phyloP scores from a whole-genome alignment of 2,113 vertebrate genomes.

The Platichthys flesus region DNA sequence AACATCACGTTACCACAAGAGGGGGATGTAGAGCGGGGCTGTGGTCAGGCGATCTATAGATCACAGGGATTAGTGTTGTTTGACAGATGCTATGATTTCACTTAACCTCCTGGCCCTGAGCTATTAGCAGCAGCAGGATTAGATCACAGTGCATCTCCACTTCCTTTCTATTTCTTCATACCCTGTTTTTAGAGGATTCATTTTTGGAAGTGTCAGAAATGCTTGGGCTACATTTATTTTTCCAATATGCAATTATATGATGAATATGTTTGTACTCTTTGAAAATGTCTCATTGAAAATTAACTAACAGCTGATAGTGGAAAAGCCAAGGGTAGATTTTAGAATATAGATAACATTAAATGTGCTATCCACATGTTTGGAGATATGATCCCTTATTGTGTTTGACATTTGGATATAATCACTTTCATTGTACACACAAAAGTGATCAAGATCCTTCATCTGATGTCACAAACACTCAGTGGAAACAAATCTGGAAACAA shows the following conservation, averaged over 20 bases:
- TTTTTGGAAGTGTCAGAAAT: background rate
- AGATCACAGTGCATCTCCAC: background rate
- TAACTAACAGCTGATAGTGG: background rate
- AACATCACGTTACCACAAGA: slow-evolving; percentile 45
- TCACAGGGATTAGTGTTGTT: slow-evolving; percentile 30
- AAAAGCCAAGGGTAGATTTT: background rate
- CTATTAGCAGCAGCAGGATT: slow-evolving; percentile 1
- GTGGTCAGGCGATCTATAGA: slow-evolving; percentile 12
- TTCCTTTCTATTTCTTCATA: background rate
- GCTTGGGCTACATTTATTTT: background rate
- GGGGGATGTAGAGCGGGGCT: slow-evolving; percentile 41
- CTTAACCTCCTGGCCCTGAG: slow-evolving; percentile 1
- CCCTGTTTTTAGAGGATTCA: background rate
- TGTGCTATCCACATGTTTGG: background rate
- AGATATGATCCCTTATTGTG: background rate
- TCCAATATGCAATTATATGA: no score
- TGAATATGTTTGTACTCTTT: no score
- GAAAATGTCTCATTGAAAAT: background rate
- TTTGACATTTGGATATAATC: slow-evolving; percentile 1
- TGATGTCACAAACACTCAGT: slow-evolving; percentile 1
- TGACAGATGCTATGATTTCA: slow-evolving; percentile 31
- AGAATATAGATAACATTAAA: background rate
- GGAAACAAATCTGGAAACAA: slow-evolving; percentile 12
- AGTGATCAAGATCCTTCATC: background rate
- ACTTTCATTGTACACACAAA: slow-evolving; percentile 17